Base-by-base conservation (phyloP, 2,113 vertebrate species). In the Boulengeromyrus knoepffleri region DNA sequence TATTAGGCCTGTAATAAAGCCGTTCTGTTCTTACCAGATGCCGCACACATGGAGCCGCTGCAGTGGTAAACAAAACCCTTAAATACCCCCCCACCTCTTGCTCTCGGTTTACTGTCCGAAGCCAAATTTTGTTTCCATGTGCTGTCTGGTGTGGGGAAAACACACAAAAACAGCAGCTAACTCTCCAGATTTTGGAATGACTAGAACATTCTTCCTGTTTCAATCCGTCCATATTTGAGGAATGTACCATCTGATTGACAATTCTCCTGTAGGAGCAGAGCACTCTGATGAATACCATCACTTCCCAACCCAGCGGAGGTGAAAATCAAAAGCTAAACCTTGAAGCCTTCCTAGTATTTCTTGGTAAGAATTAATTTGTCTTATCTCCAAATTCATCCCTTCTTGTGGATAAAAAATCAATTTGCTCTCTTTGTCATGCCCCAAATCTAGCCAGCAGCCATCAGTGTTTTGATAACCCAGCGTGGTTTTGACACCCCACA, bases 41-140 rank as follows among this genome's bases (percentile, higher is more conserved):
- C 85, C 85, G 5, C 19, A 74, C 89, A 90, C 58, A 62, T 90
- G 84, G 36, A 74, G 0, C 46, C 50, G 31, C 89, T 90, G 85
- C 58, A 53, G n/a, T 17, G 47, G 85, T 87, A 85, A 90, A 90
- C 89, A 90, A 88, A 90, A 31, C 89, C 39, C 66, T 90, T 90
- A 90, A 62, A 52, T 74, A 7, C 1, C 19, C 27, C 53, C 87
- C 87, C 31, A 45, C 13, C 56, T 46, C 56, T 66, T 9, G 6
- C 19, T 46, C 87, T 88, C 5, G 15, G 36, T 88, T 88, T 66
- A 53, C 49, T 24, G 36, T n/a, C 21, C 49, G 13, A 36, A 87
- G 24, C 85, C 46, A 46, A 36, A 87, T 31, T 87, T n/a, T 87
- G 46, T 52, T 87, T 36, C 85, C 50, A 53, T 87, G 85, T 53